Conservation (phyloP, 2,888 invertebrate genomes). For the Ethmia dodecea region DNA sequence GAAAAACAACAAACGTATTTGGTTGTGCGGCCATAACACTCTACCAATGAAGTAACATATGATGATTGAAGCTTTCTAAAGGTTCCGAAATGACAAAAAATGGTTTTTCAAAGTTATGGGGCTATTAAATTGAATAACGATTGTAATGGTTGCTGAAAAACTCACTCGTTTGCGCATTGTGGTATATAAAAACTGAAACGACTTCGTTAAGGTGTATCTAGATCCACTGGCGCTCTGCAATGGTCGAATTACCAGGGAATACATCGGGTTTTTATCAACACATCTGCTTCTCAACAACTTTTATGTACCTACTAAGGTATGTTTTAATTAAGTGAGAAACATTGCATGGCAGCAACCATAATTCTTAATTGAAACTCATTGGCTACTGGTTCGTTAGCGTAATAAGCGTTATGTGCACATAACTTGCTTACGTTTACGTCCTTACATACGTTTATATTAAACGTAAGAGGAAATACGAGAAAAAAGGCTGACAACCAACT, state of each 20-base stretch:
- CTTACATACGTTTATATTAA: background rate
- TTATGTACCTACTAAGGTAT: conserved; percentile 35
- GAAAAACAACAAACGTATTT: too few relatives aligned
- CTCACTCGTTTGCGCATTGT: conserved; percentile 21
- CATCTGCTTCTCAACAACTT: conserved; percentile 45
- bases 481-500: too few relatives aligned
- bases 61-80: too few relatives aligned
- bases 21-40: too few relatives aligned
- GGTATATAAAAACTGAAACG: conserved; percentile 30
- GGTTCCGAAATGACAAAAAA: too few relatives aligned
- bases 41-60: too few relatives aligned
- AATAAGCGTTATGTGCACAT: conserved; percentile 9
- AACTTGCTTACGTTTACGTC: background rate
- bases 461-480: too few relatives aligned
- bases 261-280: conserved; percentile 43
- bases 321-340: conserved; percentile 64
- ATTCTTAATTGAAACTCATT: conserved; percentile 41
- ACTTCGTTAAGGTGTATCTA: conserved; percentile 32
- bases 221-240: conserved; percentile 30
- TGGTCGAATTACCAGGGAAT: conserved; percentile 43
- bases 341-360: conserved; percentile 38
- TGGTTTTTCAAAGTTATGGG: too few relatives aligned
- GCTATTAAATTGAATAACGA: conserved; percentile 39
- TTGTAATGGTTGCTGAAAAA: conserved; percentile 34
- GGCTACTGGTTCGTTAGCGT: conserved; percentile 22